phyloP scores from a whole-genome alignment of 2,888 invertebrate species.

The Teinopalpus imperialis region DNA sequence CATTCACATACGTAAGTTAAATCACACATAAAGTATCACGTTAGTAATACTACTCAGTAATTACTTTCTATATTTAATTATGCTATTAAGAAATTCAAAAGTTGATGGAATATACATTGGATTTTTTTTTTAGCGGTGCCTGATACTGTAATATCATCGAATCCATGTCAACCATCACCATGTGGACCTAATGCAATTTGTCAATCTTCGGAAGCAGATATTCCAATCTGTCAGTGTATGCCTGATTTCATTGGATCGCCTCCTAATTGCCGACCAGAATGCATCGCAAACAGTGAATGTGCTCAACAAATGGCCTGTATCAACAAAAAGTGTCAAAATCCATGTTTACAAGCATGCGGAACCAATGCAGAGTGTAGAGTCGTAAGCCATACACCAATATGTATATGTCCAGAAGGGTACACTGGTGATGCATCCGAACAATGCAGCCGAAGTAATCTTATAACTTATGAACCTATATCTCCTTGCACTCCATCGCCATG shows the following conservation, averaged over 20 bases:
- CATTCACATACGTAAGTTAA: conserved; percentile 69
- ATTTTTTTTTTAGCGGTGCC: conserved; percentile 47
- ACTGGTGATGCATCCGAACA: conserved; percentile 89
- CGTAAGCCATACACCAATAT: conserved; percentile 87
- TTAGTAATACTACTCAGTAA: too few species aligned
- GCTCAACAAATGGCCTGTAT: conserved; percentile 86
- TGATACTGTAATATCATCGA: conserved; percentile 49
- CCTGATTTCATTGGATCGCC: conserved; percentile 86
- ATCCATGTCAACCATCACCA: conserved; percentile 88
- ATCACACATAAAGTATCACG: neutral
- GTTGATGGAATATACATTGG: neutral
- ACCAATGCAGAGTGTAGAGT: conserved; percentile 88
- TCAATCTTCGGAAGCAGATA: conserved; percentile 73
- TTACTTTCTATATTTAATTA: too few species aligned
- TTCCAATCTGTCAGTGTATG: conserved; percentile 87
- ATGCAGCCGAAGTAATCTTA: conserved; percentile 65
- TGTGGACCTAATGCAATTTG: conserved; percentile 89
- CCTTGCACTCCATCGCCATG: conserved; percentile 85
- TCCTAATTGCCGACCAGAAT: conserved; percentile 88
- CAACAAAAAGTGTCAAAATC: conserved; percentile 89
- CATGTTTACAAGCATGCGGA: conserved; percentile 88
- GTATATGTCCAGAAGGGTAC: conserved; percentile 86
- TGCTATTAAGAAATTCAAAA: too few species aligned
- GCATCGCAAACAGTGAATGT: conserved; percentile 88
- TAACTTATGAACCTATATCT: conserved; percentile 55